Base-by-base conservation (phyloP, 2,888 invertebrate genomes). In the Amiota communis region DNA sequence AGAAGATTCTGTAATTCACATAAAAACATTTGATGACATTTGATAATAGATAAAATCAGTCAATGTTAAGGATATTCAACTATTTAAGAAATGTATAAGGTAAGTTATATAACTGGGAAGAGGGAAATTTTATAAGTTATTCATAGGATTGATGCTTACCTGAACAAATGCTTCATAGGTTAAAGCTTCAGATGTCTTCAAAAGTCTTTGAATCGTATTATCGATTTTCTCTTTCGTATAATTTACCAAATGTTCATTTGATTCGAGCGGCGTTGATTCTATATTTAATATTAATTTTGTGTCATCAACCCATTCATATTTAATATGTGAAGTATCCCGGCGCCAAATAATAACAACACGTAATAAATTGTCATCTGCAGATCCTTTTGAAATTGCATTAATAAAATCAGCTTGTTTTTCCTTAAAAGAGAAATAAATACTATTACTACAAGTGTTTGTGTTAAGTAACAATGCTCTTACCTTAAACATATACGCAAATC, bases 281-380 rank as follows among this genome's bases (percentile, higher is more conserved):
- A 89, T 72, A 82, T 87, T 75, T 61, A 67, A 23, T 20, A 17
- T 67, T 11, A 88, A 73, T 70, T 85, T 85, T 9, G 87, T 83
- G 15, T 90, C 90, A 83, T 90, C 91, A 67, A 92, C 91, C 97
- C 98, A 98, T 89, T 97, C 97, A 89, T 97, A 98, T 84, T 96
- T 96, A 12, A 98, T 91, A 80, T 95, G 94, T n/a, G 93, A 93
- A 11, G 94, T 92, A 86, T 97, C 97, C 57, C 95, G 92, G 1
- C 98, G 92, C 97, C 98, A 98, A 77, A 98, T 93, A 64, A 98
- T 94, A 1, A 97, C 97, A 75, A 98, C 93, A 80, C 95, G 93
- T 75, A 95, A 91, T 61, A 94, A 90, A 68, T 95, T 93, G 78
- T 94, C 94, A 78, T 91, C 88, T 0, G 84, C 80, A 1, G 92